Percentiles rank a stretch among this genome's conserved stretches.
Evolutionary conservation across 1,140 invertebrate species (phyloP).

Genomic region (Panagrolaimus sp.): DNA sequence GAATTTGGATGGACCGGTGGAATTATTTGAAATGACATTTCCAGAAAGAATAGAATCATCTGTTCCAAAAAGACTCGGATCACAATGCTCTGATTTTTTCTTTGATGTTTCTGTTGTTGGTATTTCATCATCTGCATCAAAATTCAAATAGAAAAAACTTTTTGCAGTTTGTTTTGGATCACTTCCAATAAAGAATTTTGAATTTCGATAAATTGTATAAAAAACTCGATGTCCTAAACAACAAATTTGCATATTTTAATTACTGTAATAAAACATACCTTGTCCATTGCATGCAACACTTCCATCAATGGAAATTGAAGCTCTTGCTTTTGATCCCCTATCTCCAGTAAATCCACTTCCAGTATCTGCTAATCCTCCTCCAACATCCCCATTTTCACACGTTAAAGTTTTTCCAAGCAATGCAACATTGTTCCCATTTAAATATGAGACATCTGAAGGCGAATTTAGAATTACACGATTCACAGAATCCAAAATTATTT

Average conservation of each 20-base stretch:
- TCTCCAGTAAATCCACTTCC: not conserved
- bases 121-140: not conserved
- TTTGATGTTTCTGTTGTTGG: not conserved
- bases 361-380: not conserved
- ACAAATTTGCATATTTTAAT: not conserved
- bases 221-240: not conserved
- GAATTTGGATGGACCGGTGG: not conserved
- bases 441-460: not conserved
- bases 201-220: constrained; percentile 11
- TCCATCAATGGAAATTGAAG: not conserved
- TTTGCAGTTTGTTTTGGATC: not conserved
- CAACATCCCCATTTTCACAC: not conserved
- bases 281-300: not conserved
- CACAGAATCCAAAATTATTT: not conserved
- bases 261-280: not conserved
- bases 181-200: not conserved
- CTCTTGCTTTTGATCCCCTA: not conserved
- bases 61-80: not conserved
- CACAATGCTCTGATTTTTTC: not conserved
- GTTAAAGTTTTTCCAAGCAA: not conserved
- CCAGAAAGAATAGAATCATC: not conserved
- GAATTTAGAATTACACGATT: constrained; percentile 7
- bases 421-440: not conserved
- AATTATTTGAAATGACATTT: not conserved
- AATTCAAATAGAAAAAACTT: not conserved